Conservation (phyloP, 2,888 invertebrate genomes). For the Cheilosia variabilis region DNA sequence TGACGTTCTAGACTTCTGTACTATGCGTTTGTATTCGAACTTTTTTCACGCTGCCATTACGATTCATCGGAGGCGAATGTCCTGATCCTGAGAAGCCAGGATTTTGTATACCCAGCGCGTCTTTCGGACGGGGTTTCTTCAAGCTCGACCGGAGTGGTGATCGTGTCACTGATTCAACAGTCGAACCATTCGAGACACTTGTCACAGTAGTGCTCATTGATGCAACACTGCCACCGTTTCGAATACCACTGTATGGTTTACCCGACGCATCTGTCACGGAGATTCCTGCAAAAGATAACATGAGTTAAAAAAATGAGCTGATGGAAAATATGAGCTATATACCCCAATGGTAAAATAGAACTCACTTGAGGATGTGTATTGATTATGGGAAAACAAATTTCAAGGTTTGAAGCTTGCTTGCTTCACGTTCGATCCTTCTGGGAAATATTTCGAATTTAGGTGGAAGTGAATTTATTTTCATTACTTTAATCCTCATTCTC, state of each 20-base stretch:
- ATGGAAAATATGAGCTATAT: too few relatives aligned
- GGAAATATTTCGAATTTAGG: too few relatives aligned
- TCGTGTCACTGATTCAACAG: conserved; percentile 84
- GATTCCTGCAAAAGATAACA: conserved; percentile 85
- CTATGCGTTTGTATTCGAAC: conserved; percentile 96
- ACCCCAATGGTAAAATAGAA: too few relatives aligned
- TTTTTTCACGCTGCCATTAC: conserved; percentile 95
- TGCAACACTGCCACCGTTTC: conserved; percentile 88
- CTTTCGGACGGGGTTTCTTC: conserved; percentile 89
- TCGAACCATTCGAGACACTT: conserved; percentile 85
- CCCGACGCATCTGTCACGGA: conserved; percentile 95
- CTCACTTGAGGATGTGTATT: too few relatives aligned
- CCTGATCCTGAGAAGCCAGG: conserved; percentile 89
- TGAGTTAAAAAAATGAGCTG: not conserved
- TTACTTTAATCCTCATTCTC: too few relatives aligned
- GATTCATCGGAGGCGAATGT: conserved; percentile 91
- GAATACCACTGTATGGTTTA: conserved; percentile 89
- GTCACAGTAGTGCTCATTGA: conserved; percentile 91
- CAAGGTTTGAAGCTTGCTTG: too few relatives aligned
- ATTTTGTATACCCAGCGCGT: conserved; percentile 93
- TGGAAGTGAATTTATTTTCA: too few relatives aligned
- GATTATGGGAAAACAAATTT: too few relatives aligned
- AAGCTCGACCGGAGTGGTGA: conserved; percentile 91
- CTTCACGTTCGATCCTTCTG: too few relatives aligned
- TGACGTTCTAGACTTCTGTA: conserved; percentile 89